Percentiles rank a stretch among this genome's conserved stretches.
Conservation (phyloP, 2,113 vertebrate genomes). For the Eretmochelys imbricata region DNA sequence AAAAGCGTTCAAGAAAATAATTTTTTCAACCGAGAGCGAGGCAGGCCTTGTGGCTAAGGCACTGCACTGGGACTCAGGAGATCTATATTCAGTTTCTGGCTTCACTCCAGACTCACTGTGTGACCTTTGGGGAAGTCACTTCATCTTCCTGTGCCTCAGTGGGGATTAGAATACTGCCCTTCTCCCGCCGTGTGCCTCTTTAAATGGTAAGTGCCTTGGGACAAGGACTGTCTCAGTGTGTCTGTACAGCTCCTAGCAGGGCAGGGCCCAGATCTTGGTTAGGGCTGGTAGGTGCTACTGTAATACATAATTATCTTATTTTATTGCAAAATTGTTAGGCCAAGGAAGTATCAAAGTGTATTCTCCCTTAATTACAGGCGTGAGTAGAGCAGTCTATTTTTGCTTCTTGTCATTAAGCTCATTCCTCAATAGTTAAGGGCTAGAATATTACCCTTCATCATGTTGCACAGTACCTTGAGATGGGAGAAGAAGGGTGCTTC, state of each 20-base stretch:
- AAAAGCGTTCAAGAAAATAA: neutral
- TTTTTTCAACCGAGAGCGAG: neutral
- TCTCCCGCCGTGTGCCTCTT: neutral
- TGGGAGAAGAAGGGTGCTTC: too few relatives aligned
- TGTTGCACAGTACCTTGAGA: too few relatives aligned
- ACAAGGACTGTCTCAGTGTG: neutral
- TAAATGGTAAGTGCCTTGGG: neutral
- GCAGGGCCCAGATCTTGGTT: neutral
- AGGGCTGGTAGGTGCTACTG: neutral
- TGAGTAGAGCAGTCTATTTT: too few relatives aligned
- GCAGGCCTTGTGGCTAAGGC: neutral
- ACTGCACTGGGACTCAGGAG: accelerated
- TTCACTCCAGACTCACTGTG: neutral
- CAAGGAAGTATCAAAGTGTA: neutral
- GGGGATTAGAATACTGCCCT: neutral
- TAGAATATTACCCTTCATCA: too few relatives aligned
- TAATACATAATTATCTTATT: neutral
- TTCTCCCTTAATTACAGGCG: too few relatives aligned
- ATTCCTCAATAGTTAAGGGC: too few relatives aligned
- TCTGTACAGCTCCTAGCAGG: neutral
- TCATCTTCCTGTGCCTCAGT: neutral
- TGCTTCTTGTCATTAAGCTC: too few relatives aligned
- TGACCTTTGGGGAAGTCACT: too few relatives aligned
- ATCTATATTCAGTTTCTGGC: neutral
- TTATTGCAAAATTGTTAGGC: neutral